These are phyloP conservation scores for Poeciliopsis infans DNA, from an alignment of 2,797 vertebrate genomes.

Conservation along the genomic window DNA sequence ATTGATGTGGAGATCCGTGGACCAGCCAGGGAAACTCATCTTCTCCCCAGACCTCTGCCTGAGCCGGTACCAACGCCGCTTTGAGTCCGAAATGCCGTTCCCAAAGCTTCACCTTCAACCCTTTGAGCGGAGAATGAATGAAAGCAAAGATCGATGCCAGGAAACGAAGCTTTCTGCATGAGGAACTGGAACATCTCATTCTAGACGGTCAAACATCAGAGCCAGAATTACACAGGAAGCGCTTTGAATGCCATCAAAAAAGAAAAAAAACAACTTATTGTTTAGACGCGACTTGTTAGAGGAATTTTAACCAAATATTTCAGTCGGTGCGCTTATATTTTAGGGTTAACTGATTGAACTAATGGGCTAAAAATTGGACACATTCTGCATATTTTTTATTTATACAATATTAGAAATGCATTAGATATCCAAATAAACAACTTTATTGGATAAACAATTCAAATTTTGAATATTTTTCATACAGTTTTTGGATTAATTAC, in stretches of 20 bases:
- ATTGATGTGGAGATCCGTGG: constrained; percentile 97
- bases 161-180: neutral
- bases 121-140: neutral
- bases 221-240: neutral
- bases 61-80: constrained; percentile 80
- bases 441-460: too few species aligned
- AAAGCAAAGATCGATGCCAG: neutral
- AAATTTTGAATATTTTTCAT: too few species aligned
- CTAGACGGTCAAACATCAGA: neutral
- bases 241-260: neutral
- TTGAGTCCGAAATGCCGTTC: neutral
- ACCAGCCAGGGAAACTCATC: constrained; percentile 95
- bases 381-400: too few species aligned
- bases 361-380: too few species aligned
- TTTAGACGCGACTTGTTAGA: neutral
- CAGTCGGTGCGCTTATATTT: neutral
- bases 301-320: neutral
- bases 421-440: too few species aligned
- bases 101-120: neutral
- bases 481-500: too few species aligned
- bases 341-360: too few species aligned
- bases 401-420: too few species aligned
- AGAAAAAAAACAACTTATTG: neutral
- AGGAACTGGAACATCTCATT: neutral
- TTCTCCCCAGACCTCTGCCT: constrained; percentile 95